Evolutionary conservation across 2,113 vertebrate species (phyloP).

Genomic region (Sander lucioperca): DNA sequence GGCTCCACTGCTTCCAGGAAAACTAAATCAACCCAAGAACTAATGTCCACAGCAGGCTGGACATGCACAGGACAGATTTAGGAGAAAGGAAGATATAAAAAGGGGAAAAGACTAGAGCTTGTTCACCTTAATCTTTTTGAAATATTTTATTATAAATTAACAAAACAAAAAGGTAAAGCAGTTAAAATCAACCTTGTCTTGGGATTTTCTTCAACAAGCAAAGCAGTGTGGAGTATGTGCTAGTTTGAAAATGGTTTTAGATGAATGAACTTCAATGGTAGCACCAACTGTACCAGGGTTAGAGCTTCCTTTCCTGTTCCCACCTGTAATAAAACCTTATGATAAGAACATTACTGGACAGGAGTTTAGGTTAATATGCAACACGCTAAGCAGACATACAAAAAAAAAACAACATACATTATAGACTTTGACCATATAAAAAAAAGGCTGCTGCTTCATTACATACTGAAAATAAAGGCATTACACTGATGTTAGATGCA

Average conservation of each 20-base stretch:
- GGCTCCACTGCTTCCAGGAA: constrained; percentile 68
- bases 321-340: not conserved
- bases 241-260: constrained; percentile 11
- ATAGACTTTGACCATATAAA: not conserved
- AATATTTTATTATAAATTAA: constrained; percentile 72
- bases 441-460: not conserved
- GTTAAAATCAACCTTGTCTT: constrained; percentile 60
- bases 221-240: not conserved
- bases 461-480: not conserved
- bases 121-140: constrained; percentile 18
- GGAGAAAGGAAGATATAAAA: not conserved
- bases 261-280: not conserved
- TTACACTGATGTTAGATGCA: not conserved
- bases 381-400: not conserved
- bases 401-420: constrained; percentile 13
- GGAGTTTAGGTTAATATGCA: not conserved
- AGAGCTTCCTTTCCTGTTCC: constrained; percentile 1
- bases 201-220: not conserved
- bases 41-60: constrained; percentile 49
- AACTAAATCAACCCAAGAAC: constrained; percentile 58
- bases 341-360: not conserved
- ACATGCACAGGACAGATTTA: constrained; percentile 6
- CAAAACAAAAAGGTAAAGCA: constrained; percentile 29
- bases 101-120: not conserved
- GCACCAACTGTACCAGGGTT: not conserved